Base-by-base conservation (phyloP, 2,888 invertebrate species). In the Maniola hyperantus region DNA sequence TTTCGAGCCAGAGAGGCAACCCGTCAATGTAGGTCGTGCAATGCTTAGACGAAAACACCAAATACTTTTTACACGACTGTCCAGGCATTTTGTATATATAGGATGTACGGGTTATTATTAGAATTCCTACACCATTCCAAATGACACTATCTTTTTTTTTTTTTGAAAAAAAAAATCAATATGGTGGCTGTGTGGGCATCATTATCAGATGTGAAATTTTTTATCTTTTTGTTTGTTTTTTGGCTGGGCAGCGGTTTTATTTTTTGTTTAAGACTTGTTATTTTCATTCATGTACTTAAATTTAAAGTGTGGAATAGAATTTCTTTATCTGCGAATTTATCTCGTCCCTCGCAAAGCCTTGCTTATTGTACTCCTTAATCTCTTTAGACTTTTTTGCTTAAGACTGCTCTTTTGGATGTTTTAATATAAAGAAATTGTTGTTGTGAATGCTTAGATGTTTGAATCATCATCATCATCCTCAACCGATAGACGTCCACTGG, bases 351-450 rank as follows among this genome's bases (percentile, higher is more conserved):
- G 15, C 53, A 44, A 44, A 44, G 36, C 50, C 26, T 26, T 53
- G 53, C n/a, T 53, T 62, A 53, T 42, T 62, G 42, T 53, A 54
- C 36, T 36, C 55, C 15, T n/a, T 64, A 57, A 64, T 64, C 55
- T 64, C 34, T 39, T 46, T 42, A 53, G 42, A 53, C n/a, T n/a
- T 20, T 34, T 53, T 53, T 42, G 42, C 42, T 53, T 42, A n/a
- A 62, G 51, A 26, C n/a, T 53, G 13, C 15, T 33, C 15, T 48
- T 57, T 48, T n/a, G 36, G 34, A 33, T 46, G 42, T 54, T 63
- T 63, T 59, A 59, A 59, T 54, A 34, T 54, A 34, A 51, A 51
- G 50, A 26, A 7, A 11, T 51, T 20, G 5, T 51, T 51, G 50
- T 26, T 20, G 20, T 51, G 15, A 15, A 48, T 2, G 48, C 10